phyloP scores from a whole-genome alignment of 1,140 invertebrate species.

The Drosophila punjabiensis region DNA sequence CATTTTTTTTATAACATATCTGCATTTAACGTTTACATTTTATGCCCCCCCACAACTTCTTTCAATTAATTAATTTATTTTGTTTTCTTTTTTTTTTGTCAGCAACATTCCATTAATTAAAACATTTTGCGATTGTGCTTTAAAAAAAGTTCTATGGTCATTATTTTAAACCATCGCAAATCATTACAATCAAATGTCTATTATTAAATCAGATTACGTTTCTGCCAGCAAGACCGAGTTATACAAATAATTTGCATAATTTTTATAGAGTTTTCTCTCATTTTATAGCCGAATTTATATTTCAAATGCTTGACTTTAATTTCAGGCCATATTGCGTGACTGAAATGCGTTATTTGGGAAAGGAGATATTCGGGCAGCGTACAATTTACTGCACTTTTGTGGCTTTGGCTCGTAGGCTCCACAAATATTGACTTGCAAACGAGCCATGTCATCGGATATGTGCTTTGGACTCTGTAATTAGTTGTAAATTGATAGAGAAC shows the following conservation, averaged over 20 bases:
- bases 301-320: conserved; percentile 18
- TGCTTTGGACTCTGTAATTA: conserved; percentile 5
- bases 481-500: conserved; percentile 9
- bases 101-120: conserved; percentile 1
- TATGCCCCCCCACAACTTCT: neutral
- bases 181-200: conserved; percentile 15
- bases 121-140: neutral
- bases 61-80: neutral
- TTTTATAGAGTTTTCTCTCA: conserved; percentile 14
- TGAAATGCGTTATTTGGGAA: conserved; percentile 39
- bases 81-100: neutral
- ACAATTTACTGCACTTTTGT: conserved; percentile 52
- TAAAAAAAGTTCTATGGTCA: conserved; percentile 1
- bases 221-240: conserved; percentile 6
- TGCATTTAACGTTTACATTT: neutral
- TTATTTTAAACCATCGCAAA: conserved; percentile 15
- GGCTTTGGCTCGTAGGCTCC: conserved; percentile 23
- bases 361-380: neutral
- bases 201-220: conserved; percentile 6
- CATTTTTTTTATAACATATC: too few species aligned
- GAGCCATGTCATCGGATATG: conserved; percentile 3
- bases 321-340: conserved; percentile 29
- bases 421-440: conserved; percentile 25
- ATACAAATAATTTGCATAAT: conserved; percentile 21
- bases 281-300: conserved; percentile 14